Evolutionary conservation across 64 coral and sea anemone genomes (phyloP).

Genomic region (Pocillopora verrucosa): DNA sequence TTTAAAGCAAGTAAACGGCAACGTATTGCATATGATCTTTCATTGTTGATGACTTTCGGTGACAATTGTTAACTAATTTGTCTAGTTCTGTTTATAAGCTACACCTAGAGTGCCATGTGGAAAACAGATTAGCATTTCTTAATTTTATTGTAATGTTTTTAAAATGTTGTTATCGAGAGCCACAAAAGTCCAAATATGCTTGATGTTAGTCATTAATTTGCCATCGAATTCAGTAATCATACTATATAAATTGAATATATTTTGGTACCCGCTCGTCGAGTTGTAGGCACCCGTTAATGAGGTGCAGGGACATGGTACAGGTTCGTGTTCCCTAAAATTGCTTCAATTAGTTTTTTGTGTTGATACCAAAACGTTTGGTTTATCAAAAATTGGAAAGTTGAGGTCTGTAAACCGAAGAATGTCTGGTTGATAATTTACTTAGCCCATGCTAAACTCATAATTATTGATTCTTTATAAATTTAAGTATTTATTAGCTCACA

Average conservation of each 20-base stretch:
- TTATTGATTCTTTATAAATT: too few species aligned
- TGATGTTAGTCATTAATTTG: neutral
- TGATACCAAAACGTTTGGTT: too few species aligned
- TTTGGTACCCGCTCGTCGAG: neutral
- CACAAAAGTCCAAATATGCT: neutral
- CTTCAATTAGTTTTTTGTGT: too few species aligned
- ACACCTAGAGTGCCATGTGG: neutral
- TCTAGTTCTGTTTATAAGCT: neutral
- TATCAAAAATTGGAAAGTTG: too few species aligned
- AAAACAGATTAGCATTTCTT: neutral
- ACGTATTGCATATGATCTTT: neutral
- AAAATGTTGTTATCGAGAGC: neutral
- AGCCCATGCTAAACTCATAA: too few species aligned
- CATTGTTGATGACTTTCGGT: neutral
- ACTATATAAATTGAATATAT: neutral
- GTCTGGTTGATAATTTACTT: too few species aligned
- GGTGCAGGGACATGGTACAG: neutral
- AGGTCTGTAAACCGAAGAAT: too few species aligned
- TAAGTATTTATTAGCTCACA: too few species aligned
- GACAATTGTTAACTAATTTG: too few species aligned
- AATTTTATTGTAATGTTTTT: neutral
- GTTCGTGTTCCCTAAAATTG: too few species aligned
- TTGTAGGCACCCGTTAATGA: slow-evolving; percentile 19
- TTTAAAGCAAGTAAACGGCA: neutral
- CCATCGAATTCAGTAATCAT: neutral